Evolutionary conservation across 2,797 vertebrate genomes (phyloP), one percentile per base, ranked within the genome.

Genomic region (Syngnathus acus): DNA sequence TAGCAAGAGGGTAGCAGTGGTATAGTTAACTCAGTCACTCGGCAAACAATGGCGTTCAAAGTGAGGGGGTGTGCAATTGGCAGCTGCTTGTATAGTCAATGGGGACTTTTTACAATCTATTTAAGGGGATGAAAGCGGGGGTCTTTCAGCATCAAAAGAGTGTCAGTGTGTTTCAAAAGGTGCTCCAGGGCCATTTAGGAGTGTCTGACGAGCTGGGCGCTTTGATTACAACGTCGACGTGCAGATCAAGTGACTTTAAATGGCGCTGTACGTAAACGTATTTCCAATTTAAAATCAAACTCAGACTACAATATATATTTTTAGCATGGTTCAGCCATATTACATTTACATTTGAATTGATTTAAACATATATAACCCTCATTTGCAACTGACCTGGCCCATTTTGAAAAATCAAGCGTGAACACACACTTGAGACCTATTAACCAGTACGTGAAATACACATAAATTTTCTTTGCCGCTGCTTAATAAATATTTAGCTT

Each of bases 21-120:
- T 74, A 66, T 75, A 77, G 42, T 66, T 72, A 75, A 79, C 72
- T 73, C 73, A 79, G 76, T 85, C 71, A 71, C 74, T 79, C 64
- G 62, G 43, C 51, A 11, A 68, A 82, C 78, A 87, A 85, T 82
- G 71, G 81, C 79, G 72, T 76, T 65, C 78, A 72, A 68, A 80
- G 78, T 63, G 50, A 75, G 68, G 77, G 76, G 72, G 74, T 68
- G 73, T 68, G 70, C 69, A 78, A 69, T 74, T 80, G 79, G 71
- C 66, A 42, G 73, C 73, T 78, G 82, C 84, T 86, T 85, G 81
- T 87, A 81, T 80, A 84, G 86, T 89, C 81, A 86, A 87, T 87
- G 78, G 83, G 78, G 75, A 69, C 79, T 68, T 86, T 87, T 88
- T 78, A 86, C 81, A 82, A 82, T 82, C 81, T 83, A 74, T 88